Conservation (phyloP, 2,888 invertebrate genomes). For the Lucinisca nassula region DNA sequence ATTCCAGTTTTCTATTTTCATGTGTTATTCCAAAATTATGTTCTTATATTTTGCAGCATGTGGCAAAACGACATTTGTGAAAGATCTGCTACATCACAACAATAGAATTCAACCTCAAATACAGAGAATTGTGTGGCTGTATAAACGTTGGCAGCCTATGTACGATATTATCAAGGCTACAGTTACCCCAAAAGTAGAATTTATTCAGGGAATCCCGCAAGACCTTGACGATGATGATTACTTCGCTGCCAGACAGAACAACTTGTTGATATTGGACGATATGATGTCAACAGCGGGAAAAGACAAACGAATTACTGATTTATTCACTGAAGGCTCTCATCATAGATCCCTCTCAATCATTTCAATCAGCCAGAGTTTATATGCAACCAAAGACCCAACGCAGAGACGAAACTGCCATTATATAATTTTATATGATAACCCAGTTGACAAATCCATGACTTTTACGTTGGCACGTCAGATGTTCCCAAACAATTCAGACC, state of each 20-base stretch:
- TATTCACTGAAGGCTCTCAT: constrained; percentile 48
- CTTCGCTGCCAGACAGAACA: constrained; percentile 52
- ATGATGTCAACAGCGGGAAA: constrained; percentile 32
- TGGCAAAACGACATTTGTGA: background rate
- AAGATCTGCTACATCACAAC: background rate
- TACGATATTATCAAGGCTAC: constrained; percentile 28
- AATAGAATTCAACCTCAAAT: background rate
- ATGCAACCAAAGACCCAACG: constrained; percentile 28
- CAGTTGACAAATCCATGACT: constrained; percentile 20
- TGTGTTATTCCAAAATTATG: background rate
- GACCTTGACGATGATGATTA: constrained; percentile 50
- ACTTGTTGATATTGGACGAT: constrained; percentile 52
- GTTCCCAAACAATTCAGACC: constrained; percentile 8
- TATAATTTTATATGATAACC: constrained; percentile 38
- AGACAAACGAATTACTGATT: constrained; percentile 35
- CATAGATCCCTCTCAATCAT: constrained; percentile 21
- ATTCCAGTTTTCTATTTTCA: too few relatives aligned
- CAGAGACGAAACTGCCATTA: constrained; percentile 37
- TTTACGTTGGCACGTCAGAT: constrained; percentile 33
- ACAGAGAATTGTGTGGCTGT: background rate
- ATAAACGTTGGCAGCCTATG: constrained; percentile 37
- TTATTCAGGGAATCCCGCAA: constrained; percentile 51
- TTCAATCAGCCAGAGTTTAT: constrained; percentile 12
- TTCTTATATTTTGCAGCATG: background rate
- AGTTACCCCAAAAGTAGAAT: constrained; percentile 52